These are phyloP conservation scores for Yponomeuta malinellus DNA, from an alignment of 2,888 invertebrate species.

Conservation along the genomic window DNA sequence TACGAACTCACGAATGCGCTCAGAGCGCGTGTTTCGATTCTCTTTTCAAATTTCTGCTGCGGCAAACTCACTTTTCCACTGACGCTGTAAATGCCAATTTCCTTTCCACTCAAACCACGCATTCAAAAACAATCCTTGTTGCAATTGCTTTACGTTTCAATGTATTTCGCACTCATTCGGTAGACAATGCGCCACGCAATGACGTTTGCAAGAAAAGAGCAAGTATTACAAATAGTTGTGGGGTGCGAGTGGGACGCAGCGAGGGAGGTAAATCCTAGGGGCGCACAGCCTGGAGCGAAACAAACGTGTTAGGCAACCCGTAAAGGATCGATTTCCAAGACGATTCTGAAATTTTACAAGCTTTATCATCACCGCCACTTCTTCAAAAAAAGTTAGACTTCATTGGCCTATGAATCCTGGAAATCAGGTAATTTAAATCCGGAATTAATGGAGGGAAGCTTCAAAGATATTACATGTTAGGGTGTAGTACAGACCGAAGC, in stretches of 20 bases:
- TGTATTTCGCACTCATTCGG: conserved; percentile 29
- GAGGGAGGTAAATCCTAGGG: conserved; percentile 52
- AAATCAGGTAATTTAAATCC: no score
- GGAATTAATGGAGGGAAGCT: no score
- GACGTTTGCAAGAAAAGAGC: conserved; percentile 63
- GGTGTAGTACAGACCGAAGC: no score
- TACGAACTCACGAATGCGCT: conserved; percentile 67
- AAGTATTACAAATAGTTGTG: conserved; percentile 27
- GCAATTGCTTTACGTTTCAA: conserved; percentile 28
- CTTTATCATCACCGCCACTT: background rate
- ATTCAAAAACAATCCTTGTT: conserved; percentile 36
- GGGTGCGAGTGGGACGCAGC: conserved; percentile 41
- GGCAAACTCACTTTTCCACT: conserved; percentile 72
- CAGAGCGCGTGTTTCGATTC: conserved; percentile 46
- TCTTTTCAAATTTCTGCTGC: conserved; percentile 64
- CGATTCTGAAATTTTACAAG: conserved; percentile 21
- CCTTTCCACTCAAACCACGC: conserved; percentile 39
- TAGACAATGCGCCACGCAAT: conserved; percentile 73
- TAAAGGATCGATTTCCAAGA: conserved; percentile 70
- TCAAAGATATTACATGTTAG: no score
- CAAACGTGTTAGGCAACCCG: conserved; percentile 45
- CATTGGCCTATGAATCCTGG: no score
- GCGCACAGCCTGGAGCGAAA: conserved; percentile 49
- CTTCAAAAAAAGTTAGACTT: no score
- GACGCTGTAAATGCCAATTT: conserved; percentile 71